Evolutionary conservation across 2,113 vertebrate species (phyloP).

Genomic region (Nansenia antarctica): DNA sequence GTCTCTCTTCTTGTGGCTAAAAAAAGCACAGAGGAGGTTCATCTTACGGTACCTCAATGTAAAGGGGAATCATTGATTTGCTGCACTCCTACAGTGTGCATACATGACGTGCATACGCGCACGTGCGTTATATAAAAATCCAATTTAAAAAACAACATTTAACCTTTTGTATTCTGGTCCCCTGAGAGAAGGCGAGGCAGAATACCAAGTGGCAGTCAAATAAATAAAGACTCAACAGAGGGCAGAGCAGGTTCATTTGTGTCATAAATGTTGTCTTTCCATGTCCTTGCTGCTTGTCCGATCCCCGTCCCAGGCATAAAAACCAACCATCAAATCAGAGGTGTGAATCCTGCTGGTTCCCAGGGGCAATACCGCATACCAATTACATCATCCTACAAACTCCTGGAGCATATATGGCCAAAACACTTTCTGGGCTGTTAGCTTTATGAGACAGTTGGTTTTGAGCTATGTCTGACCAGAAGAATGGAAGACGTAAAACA

Average conservation of each 20-base stretch:
- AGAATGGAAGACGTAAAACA: conserved; percentile 34
- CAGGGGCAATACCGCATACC: conserved; percentile 59
- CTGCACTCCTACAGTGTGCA: too few species aligned
- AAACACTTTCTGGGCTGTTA: conserved; percentile 25
- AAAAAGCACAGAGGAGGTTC: too few species aligned
- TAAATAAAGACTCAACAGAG: not conserved
- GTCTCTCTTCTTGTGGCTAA: not conserved
- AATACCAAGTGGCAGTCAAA: not conserved
- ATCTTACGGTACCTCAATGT: too few species aligned
- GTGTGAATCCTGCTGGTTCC: conserved; percentile 61
- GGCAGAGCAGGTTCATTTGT: conserved; percentile 14
- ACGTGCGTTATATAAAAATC: too few species aligned
- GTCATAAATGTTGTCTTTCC: conserved; percentile 49
- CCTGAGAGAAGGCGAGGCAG: not conserved
- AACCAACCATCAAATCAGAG: conserved; percentile 53
- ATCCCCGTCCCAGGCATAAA: conserved; percentile 37
- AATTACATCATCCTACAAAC: conserved; percentile 69
- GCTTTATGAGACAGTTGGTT: conserved; percentile 41
- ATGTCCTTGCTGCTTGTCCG: conserved; percentile 43
- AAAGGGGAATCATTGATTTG: too few species aligned
- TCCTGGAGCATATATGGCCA: not conserved
- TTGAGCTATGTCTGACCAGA: conserved; percentile 26
- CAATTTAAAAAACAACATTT: not conserved
- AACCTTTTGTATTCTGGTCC: not conserved
- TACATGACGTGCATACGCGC: not conserved